Base-by-base conservation (phyloP, 1,140 invertebrate species). In the Brachionus sp. region DNA sequence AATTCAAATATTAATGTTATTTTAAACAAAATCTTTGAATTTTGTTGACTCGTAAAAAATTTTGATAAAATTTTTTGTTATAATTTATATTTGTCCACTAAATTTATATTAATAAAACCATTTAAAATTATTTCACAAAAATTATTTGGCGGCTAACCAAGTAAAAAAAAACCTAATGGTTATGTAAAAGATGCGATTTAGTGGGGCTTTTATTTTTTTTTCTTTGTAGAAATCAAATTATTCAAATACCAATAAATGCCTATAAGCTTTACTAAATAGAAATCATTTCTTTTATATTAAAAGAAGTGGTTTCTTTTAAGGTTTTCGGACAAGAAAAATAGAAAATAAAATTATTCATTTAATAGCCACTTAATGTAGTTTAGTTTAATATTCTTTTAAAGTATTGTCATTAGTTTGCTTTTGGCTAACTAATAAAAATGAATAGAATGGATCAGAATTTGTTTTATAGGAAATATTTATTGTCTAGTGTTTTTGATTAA, bases 261-360 rank as follows among this genome's bases (percentile, higher is more conserved):
- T 19, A 66, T 33, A 16, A 66, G 64, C 64, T 66, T 37, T 33
- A 33, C n/a, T 66, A 13, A 66, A 66, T 29, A 64, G 57, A 33
- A 66, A 66, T 37, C 64, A 66, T 66, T 66, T n/a, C 25, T 29
- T n/a, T 66, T 37, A 66, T 29, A 57, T 7, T 5, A 57, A 57
- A 19, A 57, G n/a, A 57, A 57, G 50, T 57, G 16, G 50, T 57
- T 57, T 57, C 33, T 66, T 66, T 33, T 66, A 66, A 66, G 64
- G 64, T 66, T 66, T 66, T 66, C 23, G 64, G 64, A 66, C 33
- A 66, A 66, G 64, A 66, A 66, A 66, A 66, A 66, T 66, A 66
- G 33, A 57, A 19, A 57, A 57, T 57, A 57, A 57, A 57, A 57
- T 57, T 66, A 66, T 66, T 66, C 33, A 29, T 66, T 37, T 33